A percentile compares a stretch with the other conserved stretches of the same genome.
phyloP scores from a whole-genome alignment of 2,888 invertebrate genomes.

The Drosophila neutralis region DNA sequence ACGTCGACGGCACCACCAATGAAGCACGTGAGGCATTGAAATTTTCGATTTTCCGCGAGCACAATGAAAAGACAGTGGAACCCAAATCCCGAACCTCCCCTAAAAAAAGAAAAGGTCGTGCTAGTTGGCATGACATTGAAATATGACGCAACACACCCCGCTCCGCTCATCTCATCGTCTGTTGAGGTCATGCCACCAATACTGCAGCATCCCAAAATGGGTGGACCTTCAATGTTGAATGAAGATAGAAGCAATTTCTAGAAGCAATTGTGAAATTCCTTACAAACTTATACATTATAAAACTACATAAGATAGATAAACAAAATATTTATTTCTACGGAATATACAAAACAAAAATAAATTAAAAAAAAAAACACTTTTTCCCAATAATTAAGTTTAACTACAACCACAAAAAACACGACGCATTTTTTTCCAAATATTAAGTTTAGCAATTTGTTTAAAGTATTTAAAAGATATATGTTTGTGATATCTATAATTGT shows the following conservation, averaged over 20 bases:
- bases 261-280: constrained; percentile 7
- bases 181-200: constrained; percentile 61
- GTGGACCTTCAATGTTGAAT: constrained; percentile 15
- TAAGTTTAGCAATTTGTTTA: background rate
- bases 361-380: background rate
- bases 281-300: background rate
- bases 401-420: background rate
- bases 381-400: background rate
- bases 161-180: constrained; percentile 19
- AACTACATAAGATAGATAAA: background rate
- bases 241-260: background rate
- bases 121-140: constrained; percentile 64
- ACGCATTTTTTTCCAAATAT: background rate
- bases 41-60: constrained; percentile 66
- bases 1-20: constrained; percentile 53
- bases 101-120: constrained; percentile 5
- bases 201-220: constrained; percentile 2
- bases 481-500: background rate
- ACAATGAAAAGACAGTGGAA: constrained; percentile 25
- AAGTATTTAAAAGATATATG: background rate
- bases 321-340: background rate
- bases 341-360: background rate
- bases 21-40: constrained; percentile 44
- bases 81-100: constrained; percentile 3
- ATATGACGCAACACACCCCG: constrained; percentile 63